A percentile compares a stretch with the other conserved stretches of the same genome.
Conservation (phyloP, 2,113 vertebrate genomes). For the Pseudorectes ferrugineus region DNA sequence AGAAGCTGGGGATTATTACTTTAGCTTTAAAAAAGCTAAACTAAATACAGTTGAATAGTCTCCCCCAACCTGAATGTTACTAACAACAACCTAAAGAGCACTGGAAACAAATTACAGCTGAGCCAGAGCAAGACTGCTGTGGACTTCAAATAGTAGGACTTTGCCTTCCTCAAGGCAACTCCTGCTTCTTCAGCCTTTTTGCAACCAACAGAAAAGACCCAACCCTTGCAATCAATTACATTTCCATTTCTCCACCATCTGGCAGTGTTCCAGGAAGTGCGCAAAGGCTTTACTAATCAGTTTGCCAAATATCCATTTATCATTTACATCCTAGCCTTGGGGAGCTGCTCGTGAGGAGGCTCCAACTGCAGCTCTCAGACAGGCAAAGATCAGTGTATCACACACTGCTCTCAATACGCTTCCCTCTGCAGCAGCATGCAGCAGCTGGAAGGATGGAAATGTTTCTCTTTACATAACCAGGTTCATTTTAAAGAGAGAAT, state of each 20-base stretch:
- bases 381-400: neutral
- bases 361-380: neutral
- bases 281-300: slow-evolving; percentile 56
- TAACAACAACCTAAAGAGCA: slow-evolving; percentile 31
- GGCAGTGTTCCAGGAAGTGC: slow-evolving; percentile 57
- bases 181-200: slow-evolving; percentile 54
- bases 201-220: neutral
- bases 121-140: slow-evolving; percentile 59
- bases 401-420: neutral
- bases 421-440: neutral
- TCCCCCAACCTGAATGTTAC: slow-evolving; percentile 22
- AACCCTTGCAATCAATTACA: neutral
- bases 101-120: slow-evolving; percentile 36
- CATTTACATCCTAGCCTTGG: slow-evolving; percentile 31
- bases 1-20: neutral
- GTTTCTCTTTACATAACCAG: neutral
- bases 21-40: neutral
- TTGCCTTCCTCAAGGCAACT: slow-evolving; percentile 65
- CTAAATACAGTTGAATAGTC: neutral
- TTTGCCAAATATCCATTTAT: slow-evolving; percentile 55
- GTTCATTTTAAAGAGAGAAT: neutral
- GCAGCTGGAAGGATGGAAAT: neutral
- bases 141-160: slow-evolving; percentile 67
- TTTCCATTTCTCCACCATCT: slow-evolving; percentile 48
- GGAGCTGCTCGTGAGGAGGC: neutral